Base-by-base conservation (phyloP, 2,797 vertebrate genomes). In the Halcyon leucocephala region DNA sequence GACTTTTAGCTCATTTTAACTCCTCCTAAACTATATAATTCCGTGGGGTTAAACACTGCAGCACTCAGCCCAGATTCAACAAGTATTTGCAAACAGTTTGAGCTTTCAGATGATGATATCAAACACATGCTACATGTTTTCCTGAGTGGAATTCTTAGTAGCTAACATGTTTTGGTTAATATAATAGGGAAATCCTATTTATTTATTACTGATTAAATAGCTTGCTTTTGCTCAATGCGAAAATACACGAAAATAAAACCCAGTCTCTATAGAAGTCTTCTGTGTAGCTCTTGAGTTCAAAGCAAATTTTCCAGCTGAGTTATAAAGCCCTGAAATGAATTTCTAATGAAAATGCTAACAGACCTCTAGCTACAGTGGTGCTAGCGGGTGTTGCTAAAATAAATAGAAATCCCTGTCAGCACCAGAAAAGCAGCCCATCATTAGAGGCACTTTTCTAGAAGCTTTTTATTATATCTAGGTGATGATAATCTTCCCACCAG, bases 401-500 rank as follows among this genome's bases (percentile, higher is more conserved):
- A 96, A 96, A 95, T 35, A 95, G 55, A 95, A 96, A 88, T 62
- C 70, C 14, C 76, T 90, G 62, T 71, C 85, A 88, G 73, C 61
- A 39, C 49, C 95, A 97, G 84, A 93, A 88, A 94, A 88, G 64
- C 57, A 97, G 52, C 33, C 92, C 76, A 64, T 90, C 86, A 91
- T 96, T 93, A 95, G 22, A 94, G 67, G 58, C 58, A n/a, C 49
- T 95, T 92, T 93, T 86, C 92, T 93, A 60, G 78, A 92, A 96
- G 79, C 64, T 91, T 96, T 96, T 97, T 91, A 96, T 97, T 97
- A 72, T 86, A 92, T 94, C 71, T 92, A 67, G 91, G 85, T 92
- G 69, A 86, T 83, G 48, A 95, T 95, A 95, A 97, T 96, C 94
- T 97, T 97, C 95, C 96, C 89, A 95, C 83, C 86, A 90, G 83